Conservation (phyloP, 2,113 vertebrate species). For the Ammodytes dubius region DNA sequence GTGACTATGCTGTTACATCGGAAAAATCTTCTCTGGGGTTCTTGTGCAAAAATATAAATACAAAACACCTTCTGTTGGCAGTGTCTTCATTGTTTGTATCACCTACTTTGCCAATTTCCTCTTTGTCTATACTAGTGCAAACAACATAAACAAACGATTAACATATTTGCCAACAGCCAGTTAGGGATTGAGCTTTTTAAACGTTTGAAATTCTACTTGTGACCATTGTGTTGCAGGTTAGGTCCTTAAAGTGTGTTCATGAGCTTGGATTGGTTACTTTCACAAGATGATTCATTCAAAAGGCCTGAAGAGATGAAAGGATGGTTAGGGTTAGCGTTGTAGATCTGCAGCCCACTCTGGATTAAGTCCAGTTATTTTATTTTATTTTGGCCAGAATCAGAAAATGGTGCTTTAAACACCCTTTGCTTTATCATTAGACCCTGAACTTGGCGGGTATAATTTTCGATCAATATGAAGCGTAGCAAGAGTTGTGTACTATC, state of each 20-base stretch:
- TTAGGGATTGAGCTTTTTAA: background rate
- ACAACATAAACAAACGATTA: background rate
- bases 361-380: background rate
- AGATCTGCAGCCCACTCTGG: background rate
- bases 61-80: slow-evolving; percentile 2
- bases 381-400: background rate
- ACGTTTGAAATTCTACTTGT: background rate
- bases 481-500: background rate
- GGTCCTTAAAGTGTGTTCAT: background rate
- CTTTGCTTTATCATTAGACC: background rate
- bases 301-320: background rate
- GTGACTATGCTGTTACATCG: slow-evolving; percentile 3
- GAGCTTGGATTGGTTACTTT: background rate
- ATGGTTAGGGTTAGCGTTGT: background rate
- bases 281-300: no score
- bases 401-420: background rate
- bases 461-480: background rate
- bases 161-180: background rate
- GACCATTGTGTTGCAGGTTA: background rate
- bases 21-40: slow-evolving; percentile 22
- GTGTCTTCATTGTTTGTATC: background rate
- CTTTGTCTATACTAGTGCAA: background rate
- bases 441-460: background rate
- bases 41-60: slow-evolving; percentile 1
- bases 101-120: background rate